Evolutionary conservation across 2,113 vertebrate genomes (phyloP), one percentile per base, ranked within the genome.

Genomic region (Drymodes brunneopygia): DNA sequence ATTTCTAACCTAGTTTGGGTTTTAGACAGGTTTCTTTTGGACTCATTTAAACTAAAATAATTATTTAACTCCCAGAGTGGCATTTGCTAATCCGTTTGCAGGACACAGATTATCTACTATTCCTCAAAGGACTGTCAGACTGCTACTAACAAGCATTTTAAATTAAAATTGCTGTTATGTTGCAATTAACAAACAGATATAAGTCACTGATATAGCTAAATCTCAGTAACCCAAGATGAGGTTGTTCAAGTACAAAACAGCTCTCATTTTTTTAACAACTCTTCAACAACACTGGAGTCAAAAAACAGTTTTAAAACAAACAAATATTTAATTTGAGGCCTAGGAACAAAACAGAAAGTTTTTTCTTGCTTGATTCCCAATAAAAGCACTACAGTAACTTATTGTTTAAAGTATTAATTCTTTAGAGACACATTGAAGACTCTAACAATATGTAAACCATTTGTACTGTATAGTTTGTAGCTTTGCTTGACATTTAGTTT

Each of bases 11-110:
- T 10, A 38, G 9, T 38, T 38, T 38, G 38, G 38, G 38, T 38
- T 38, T 38, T 38, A 38, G 38, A 38, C 38, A 38, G 38, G 38
- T 38, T 38, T 38, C 20, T 95, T 91, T 95, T 96, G 74, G 91
- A 94, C n/a, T 97, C 67, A 77, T 95, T 96, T 97, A 96, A 72
- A 90, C 35, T 89, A 91, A 97, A 96, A 96, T 92, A 97, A 97
- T 97, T 94, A 96, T 90, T 90, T 86, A 50, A 75, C 47, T 92
- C 92, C 62, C 82, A 67, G 31, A 69, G 40, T 10, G 86, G 24
- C 45, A 85, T 79, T 95, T 54, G 24, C 47, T 88, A 91, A 95
- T 97, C 75, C 92, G 75, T 91, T 91, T 86, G 78, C 88, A 97
- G 92, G 92, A 95, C 94, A 97, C 18, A 84, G 85, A 93, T 96